A percentile compares a stretch with the other conserved stretches of the same genome.
phyloP scores from a whole-genome alignment of 2,797 vertebrate species.

The Oryzias dopingdopingensis region DNA sequence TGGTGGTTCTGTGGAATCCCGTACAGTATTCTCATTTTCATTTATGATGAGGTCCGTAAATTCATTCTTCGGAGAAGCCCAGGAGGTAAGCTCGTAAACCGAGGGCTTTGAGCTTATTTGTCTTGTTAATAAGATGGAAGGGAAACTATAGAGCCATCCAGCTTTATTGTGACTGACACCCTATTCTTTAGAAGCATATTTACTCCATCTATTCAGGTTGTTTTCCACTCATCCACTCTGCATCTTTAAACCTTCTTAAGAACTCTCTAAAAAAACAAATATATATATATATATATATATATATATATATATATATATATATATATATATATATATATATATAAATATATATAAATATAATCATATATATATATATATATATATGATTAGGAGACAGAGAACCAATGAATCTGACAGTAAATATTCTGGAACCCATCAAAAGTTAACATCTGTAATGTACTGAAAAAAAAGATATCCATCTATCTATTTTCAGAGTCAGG shows the following conservation, averaged over 20 bases:
- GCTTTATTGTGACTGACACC: conserved; percentile 9
- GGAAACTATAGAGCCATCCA: conserved; percentile 8
- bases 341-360: no score
- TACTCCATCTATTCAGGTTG: conserved; percentile 19
- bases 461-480: no score
- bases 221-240: conserved; percentile 7
- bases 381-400: no score
- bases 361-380: no score
- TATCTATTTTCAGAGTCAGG: no score
- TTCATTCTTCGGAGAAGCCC: conserved; percentile 85
- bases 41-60: conserved; percentile 92
- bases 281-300: no score
- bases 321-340: no score
- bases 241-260: conserved; percentile 4
- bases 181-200: conserved; percentile 19
- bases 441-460: no score
- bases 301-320: no score
- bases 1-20: conserved; percentile 97
- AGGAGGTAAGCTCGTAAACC: conserved; percentile 79
- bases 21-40: conserved; percentile 92
- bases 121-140: conserved; percentile 48
- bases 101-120: conserved; percentile 48
- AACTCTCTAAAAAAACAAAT: conserved; percentile 9
- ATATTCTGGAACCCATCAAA: no score
- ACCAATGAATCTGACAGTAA: no score